Conservation (phyloP, 1,140 invertebrate species). For the Pachypeltis micranthus region DNA sequence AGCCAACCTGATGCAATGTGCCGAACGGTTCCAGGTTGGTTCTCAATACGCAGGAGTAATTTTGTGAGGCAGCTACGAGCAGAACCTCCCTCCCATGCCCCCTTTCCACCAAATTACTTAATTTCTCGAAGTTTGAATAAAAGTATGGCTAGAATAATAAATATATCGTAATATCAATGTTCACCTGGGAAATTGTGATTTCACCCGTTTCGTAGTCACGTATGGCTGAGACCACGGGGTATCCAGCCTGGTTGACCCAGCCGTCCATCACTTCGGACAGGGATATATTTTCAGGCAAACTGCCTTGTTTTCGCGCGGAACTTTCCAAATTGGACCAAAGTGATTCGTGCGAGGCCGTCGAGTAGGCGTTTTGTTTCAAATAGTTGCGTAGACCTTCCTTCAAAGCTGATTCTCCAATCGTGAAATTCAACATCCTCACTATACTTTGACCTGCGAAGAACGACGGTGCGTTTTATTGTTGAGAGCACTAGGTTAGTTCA, state of each 20-base stretch:
- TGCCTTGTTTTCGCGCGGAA: neutral
- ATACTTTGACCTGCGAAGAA: conserved; percentile 47
- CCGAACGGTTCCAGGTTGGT: no score
- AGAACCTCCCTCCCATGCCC: no score
- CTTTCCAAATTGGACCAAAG: conserved; percentile 21
- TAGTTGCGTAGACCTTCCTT: conserved; percentile 49
- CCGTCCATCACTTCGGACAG: conserved; percentile 40
- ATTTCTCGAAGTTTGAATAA: no score
- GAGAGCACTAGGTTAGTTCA: no score
- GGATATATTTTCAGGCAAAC: conserved; percentile 26
- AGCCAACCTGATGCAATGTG: no score
- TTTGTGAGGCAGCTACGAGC: no score
- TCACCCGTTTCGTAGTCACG: conserved; percentile 40
- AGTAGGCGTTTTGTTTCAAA: conserved; percentile 34
- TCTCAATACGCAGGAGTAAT: no score
- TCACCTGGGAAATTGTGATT: conserved; percentile 42
- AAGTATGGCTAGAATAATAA: no score
- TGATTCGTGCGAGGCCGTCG: conserved; percentile 15
- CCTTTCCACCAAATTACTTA: no score
- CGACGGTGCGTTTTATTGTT: neutral
- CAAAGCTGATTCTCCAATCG: conserved; percentile 57
- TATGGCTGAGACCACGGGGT: conserved; percentile 51
- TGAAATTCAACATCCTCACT: conserved; percentile 68
- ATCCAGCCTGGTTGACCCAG: conserved; percentile 63
- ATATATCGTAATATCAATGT: no score